Base-by-base conservation (phyloP, 2,888 invertebrate species). In the Drosophila testacea region DNA sequence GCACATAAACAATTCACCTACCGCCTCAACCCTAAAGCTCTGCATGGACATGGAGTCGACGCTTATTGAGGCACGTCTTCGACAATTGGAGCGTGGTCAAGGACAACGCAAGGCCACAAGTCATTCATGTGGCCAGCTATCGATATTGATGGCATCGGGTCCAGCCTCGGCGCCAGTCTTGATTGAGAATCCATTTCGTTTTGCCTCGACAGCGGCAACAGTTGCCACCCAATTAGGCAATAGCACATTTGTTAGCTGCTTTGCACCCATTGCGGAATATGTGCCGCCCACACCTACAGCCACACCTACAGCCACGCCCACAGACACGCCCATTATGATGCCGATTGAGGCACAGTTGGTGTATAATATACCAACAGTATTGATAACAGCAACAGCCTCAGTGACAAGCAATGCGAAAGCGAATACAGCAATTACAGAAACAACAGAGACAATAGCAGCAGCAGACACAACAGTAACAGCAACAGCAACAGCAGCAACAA, bases 211-310 rank as follows among this genome's bases (percentile, higher is more conserved):
- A 13, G 4, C 52, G 6, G 3, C 54, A 7, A 42, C 50, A 10
- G 32, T 42, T 7, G 32, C 48, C 27, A 2, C 4, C 3, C 47
- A 1, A 0, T 28, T 41, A 22, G 54, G 65, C 48, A 22, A 22
- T 3, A 63, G 34, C 9, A 51, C 41, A 38, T 84, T 84, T 79
- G 75, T 85, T 13, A 90, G 68, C 67, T 83, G 79, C 56, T 90
- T 90, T 74, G 81, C 83, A 44, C 79, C 91, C 42, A 91, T 91
- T 48, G 83, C 81, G 16, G 91, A 91, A 75, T 74, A 78, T 63
- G 68, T 61, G 7, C 42, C 77, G 28, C 42, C 69, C 34, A 54
- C 55, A 3, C 7, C 41, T 27, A 48, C 38, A 22, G 28, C 22
- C 34, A 62, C 34, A 11, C 44, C 27, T 48, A 32, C 16, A 36